These are phyloP conservation scores for Pinna nobilis DNA, from an alignment of 1,140 invertebrate species.

Conservation along the genomic window DNA sequence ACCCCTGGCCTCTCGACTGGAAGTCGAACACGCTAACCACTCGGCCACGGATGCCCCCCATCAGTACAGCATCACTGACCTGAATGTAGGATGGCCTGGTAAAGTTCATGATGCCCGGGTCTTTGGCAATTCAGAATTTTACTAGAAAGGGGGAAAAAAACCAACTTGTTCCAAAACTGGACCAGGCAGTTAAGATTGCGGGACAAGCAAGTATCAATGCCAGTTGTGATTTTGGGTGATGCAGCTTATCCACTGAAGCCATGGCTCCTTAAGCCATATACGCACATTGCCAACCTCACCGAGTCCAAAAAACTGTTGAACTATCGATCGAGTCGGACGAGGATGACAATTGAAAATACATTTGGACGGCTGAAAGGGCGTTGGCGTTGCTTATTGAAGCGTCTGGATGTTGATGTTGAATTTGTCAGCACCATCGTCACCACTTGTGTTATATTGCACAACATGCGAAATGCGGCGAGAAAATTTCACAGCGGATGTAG, in stretches of 20 bases:
- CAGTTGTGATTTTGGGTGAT: constrained; percentile 20
- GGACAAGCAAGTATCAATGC: background rate
- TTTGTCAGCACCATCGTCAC: constrained; percentile 1
- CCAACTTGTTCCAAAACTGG: background rate
- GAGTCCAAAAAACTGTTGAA: background rate
- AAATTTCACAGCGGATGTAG: background rate
- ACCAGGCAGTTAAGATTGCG: background rate
- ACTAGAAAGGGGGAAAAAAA: background rate
- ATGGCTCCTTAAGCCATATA: constrained; percentile 28
- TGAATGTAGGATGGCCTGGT: constrained; percentile 24
- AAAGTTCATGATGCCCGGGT: constrained; percentile 20
- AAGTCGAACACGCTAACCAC: too few relatives aligned
- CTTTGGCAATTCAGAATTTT: constrained; percentile 2
- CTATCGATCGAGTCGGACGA: constrained; percentile 17
- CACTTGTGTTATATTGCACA: constrained; percentile 11
- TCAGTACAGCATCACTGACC: background rate
- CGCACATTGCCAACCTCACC: background rate
- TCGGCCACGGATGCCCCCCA: too few relatives aligned
- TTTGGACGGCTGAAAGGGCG: constrained; percentile 34
- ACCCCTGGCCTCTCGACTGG: too few relatives aligned
- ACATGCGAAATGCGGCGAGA: background rate
- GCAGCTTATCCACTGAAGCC: constrained; percentile 7
- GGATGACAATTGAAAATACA: constrained; percentile 32
- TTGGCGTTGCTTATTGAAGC: constrained; percentile 7
- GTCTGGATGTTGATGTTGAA: background rate